Base-by-base conservation (phyloP, 2,888 invertebrate species). In the Epiblema foenella region DNA sequence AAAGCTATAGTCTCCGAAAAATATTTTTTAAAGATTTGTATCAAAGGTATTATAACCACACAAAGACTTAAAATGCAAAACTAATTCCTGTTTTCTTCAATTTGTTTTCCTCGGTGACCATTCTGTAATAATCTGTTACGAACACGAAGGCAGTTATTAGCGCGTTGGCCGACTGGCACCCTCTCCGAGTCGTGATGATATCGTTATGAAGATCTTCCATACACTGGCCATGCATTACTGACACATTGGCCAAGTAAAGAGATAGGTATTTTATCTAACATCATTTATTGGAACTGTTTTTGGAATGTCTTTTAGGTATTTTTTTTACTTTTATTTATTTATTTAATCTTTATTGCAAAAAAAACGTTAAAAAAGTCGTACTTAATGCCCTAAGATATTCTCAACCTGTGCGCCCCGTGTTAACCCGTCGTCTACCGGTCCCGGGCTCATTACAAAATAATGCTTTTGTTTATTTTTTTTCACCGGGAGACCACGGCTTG, bases 121-220 rank as follows among this genome's bases (percentile, higher is more conserved):
- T 4, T 65, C 54, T 56, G 54, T 65, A n/a, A 24, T 56, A n/a
- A 3, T 54, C 64, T 56, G 54, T 39, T 17, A 24, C 54, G 17
- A 46, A n/a, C 24, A 39, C 17, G 17, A 65, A 54, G 64, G 52
- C 54, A 42, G 54, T 54, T 65, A 54, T 54, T 37, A 65, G 42
- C 20, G 42, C 46, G 46, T 24, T 29, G 17, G 46, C 46, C 46
- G 59, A 51, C 18, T 58, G 18, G 56, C 54, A 65, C 54, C 24
- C 64, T 3, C 42, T 56, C 39, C 0, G 10, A 65, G 54, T 65
- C 64, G 64, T 64, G 64, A 51, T 64, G 54, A 56, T 56, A 51
- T 56, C 54, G 24, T 60, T 60, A 65, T 65, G 39, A 65, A 65
- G 54, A 54, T 24, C 54, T 65, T 64, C 54, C 64, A 39, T 20